Evolutionary conservation across 2,888 invertebrate species (phyloP), one percentile per base, ranked within the genome.

Genomic region (Napeogenes sylphis): DNA sequence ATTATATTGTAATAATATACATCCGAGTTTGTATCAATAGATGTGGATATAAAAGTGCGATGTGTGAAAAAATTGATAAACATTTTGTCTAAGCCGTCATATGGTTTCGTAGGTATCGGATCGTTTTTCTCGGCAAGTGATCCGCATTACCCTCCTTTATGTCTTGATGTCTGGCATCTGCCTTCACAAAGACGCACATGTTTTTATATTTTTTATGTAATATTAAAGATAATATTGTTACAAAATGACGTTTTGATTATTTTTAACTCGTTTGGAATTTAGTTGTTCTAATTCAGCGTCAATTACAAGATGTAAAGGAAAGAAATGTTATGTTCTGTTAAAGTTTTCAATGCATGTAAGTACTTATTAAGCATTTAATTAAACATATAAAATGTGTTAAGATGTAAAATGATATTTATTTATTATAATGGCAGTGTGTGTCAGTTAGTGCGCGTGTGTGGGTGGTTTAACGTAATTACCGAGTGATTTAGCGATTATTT

Each of bases 151-250:
- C 81, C 82, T 77, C 84, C 71, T 78, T 86, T 85, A 88, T 83
- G 85, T 87, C 89, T 87, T 85, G 83, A 88, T 87, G 83, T 82
- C 82, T 65, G 77, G 80, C 89, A 89, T 84, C 83, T 88, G 89
- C 78, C 77, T 75, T 71, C 75, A 78, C 72, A 77, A 73, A 75
- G 74, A 75, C 68, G 71, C 87, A 83, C 80, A 85, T 86, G 86
- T 69, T 79, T 83, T 82, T 84, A 81, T 81, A 80, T 81, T 84
- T 84, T 84, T 84, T 81, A 77, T 76, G 74, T 74, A 74, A 76
- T 75, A 73, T 63, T 69, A 66, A 69, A 70, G 69, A 70, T 72
- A 75, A 78, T 79, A 64, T 69, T 67, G 67, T 75, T 75, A 74
- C 70, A 79, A 80, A 35, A 35, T 35, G 4, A 35, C 35, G 35